Base-by-base conservation (phyloP, 2,888 invertebrate species). In the Ptilodon capucinus region DNA sequence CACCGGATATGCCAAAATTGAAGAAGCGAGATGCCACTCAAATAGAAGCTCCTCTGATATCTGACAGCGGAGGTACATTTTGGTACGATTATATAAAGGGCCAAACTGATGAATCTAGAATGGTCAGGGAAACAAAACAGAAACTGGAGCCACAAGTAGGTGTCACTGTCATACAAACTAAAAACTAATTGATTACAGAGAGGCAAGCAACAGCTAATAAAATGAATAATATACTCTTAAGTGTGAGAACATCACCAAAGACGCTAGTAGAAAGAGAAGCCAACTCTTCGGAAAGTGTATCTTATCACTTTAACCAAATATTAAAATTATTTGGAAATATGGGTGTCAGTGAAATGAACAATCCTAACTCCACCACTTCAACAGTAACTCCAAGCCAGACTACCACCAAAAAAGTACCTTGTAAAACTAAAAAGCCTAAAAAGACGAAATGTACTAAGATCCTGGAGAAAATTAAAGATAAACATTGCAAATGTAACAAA, bases 1-100 rank as follows among this genome's bases (percentile, higher is more conserved):
- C 35, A 36, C 38, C 43, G 6, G 50, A 57, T n/a, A 51, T 46
- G 40, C 16, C 48, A 16, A 69, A 64, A 46, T 60, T 64, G 44
- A 57, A 72, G 44, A 57, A 60, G 23, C 60, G 64, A 2, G 46
- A 53, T 5, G 40, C 42, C 2, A 45, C 57, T 34, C 66, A 74
- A 48, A 51, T 68, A 13, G 67, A 70, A 25, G 55, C 60, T 0
- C 75, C 79, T 0, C 53, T 78, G 18, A 69, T 71, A 36, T 55
- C 76, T 2, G 74, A 79, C 40, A 57, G 66, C 0, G 70, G 73
- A 11, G 79, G 72, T 2, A 54, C 62, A 0, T 78, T 77, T 48
- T 79, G 79, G 81, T 52, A 66, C 51, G 68, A 79, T 30, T 76
- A 76, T 40, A 32, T 80, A 17, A 71, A 67, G 48, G 59, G 36